Evolutionary conservation across 1,140 invertebrate species (phyloP).

Genomic region (Drosophila lini): DNA sequence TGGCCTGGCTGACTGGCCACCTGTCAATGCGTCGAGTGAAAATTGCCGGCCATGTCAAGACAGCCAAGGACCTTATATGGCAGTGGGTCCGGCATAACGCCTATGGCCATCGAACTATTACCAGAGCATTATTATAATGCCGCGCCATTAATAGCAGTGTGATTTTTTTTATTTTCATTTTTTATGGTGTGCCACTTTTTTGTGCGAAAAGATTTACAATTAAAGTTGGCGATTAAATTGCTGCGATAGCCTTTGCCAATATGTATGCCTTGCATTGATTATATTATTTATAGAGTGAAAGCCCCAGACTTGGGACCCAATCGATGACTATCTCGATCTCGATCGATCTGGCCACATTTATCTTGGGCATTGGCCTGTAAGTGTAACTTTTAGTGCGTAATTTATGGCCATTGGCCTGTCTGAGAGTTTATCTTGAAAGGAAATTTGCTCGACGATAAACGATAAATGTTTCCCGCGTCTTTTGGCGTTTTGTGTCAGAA

Average conservation of each 20-base stretch:
- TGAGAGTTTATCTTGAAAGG: slow-evolving; percentile 79
- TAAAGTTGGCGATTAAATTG: slow-evolving; percentile 77
- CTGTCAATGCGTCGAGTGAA: slow-evolving; percentile 77
- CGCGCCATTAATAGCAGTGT: slow-evolving; percentile 55
- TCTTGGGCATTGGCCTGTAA: slow-evolving; percentile 63
- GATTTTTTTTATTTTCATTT: neutral
- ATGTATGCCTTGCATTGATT: slow-evolving; percentile 61
- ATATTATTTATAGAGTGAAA: slow-evolving; percentile 71
- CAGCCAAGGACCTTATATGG: slow-evolving; percentile 66
- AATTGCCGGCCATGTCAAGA: slow-evolving; percentile 67
- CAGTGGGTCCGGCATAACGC: slow-evolving; percentile 60
- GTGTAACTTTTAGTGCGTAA: slow-evolving; percentile 71
- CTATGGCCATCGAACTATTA: slow-evolving; percentile 71
- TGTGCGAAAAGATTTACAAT: slow-evolving; percentile 72
- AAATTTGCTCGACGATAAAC: slow-evolving; percentile 67
- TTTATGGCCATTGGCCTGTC: slow-evolving; percentile 69
- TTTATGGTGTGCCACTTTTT: slow-evolving; percentile 45
- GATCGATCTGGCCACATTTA: slow-evolving; percentile 48
- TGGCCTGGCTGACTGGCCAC: slow-evolving; percentile 30
- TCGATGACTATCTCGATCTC: slow-evolving; percentile 63
- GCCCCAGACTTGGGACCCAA: slow-evolving; percentile 31
- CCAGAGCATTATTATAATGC: slow-evolving; percentile 73
- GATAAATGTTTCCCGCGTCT: slow-evolving; percentile 45
- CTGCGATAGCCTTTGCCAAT: slow-evolving; percentile 70
- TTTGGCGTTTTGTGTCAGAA: slow-evolving; percentile 53